These are phyloP conservation scores for Dissostichus mawsoni DNA, from an alignment of 2,113 vertebrate genomes.

Conservation along the genomic window DNA sequence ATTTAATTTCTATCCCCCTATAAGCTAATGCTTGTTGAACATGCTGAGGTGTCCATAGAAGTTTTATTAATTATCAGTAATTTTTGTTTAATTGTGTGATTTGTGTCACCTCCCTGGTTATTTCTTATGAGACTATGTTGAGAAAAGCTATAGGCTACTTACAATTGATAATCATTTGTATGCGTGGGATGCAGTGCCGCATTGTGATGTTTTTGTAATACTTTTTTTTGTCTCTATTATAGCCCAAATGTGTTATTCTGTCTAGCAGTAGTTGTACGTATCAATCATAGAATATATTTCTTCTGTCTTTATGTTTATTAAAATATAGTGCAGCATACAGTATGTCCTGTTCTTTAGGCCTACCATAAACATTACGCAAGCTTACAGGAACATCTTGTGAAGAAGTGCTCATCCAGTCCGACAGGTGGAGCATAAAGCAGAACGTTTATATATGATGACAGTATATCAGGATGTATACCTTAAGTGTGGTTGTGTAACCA, in stretches of 20 bases:
- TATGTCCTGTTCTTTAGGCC: not conserved
- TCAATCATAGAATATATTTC: not conserved
- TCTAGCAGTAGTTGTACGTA: not conserved
- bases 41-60: not conserved
- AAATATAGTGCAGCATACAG: not conserved
- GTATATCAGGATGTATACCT: conserved; percentile 22
- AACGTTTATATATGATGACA: conserved; percentile 6
- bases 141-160: not conserved
- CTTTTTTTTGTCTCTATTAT: not conserved
- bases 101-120: not conserved
- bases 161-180: not conserved
- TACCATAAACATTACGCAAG: not conserved
- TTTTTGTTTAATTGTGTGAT: not conserved
- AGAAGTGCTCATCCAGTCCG: not conserved
- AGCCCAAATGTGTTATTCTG: not conserved
- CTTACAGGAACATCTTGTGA: conserved; percentile 3
- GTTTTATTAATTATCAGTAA: not conserved
- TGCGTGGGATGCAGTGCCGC: too few relatives aligned
- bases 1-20: not conserved
- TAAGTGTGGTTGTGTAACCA: conserved; percentile 34
- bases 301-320: not conserved
- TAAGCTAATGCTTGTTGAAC: too few relatives aligned
- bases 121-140: not conserved
- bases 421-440: not conserved
- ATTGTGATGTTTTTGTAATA: not conserved